Evolutionary conservation across 1,140 invertebrate genomes (phyloP).

Genomic region (Gonatopus flavifemur): DNA sequence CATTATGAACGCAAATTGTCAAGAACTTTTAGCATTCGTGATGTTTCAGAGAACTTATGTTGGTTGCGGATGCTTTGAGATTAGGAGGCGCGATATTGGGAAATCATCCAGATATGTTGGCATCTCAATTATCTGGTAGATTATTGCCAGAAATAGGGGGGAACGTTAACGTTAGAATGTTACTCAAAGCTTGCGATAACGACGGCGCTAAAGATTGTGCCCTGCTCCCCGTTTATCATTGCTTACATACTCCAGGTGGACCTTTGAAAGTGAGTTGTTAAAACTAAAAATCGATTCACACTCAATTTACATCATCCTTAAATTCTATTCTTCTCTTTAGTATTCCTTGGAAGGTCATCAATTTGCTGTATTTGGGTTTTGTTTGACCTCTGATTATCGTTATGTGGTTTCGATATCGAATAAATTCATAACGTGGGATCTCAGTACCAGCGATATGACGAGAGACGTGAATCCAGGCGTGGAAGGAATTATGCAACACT

Average conservation of each 20-base stretch:
- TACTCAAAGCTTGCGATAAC: slow-evolving; percentile 87
- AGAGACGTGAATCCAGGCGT: slow-evolving; percentile 90
- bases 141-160: slow-evolving; percentile 87
- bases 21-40: too few relatives aligned
- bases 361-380: slow-evolving; percentile 95
- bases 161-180: slow-evolving; percentile 81
- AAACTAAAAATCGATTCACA: neutral
- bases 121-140: slow-evolving; percentile 89
- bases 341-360: slow-evolving; percentile 97
- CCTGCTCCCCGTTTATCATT: slow-evolving; percentile 90
- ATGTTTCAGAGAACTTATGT: slow-evolving; percentile 78
- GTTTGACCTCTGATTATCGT: slow-evolving; percentile 86
- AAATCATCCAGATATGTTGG: slow-evolving; percentile 93
- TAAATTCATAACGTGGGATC: slow-evolving; percentile 95
- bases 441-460: slow-evolving; percentile 90
- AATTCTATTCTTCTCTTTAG: slow-evolving; percentile 52
- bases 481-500: slow-evolving; percentile 92
- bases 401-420: slow-evolving; percentile 97
- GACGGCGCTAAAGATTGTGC: slow-evolving; percentile 86
- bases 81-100: slow-evolving; percentile 88
- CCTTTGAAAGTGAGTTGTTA: slow-evolving; percentile 86
- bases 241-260: slow-evolving; percentile 94
- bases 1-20: too few relatives aligned
- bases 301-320: neutral
- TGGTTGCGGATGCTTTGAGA: slow-evolving; percentile 92